A percentile compares a stretch with the other conserved stretches of the same genome.
These are phyloP conservation scores for Eulemur coronatus DNA, from an alignment of 2,797 vertebrate genomes.

Conservation along the genomic window DNA sequence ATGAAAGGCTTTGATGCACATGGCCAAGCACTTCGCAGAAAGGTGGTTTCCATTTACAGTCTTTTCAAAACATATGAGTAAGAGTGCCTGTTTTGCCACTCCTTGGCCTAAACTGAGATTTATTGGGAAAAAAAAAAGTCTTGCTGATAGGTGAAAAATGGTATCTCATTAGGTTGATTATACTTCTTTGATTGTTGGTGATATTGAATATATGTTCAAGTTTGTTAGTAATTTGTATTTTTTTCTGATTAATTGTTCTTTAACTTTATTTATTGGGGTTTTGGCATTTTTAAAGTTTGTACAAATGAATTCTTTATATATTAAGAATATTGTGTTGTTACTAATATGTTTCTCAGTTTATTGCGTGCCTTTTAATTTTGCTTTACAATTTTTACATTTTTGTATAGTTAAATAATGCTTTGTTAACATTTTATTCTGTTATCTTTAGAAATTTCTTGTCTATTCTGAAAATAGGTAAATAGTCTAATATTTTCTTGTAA, in stretches of 20 bases:
- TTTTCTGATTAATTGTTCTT: conserved; percentile 3
- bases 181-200: not conserved
- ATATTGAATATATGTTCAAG: not conserved
- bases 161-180: not conserved
- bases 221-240: conserved; percentile 5
- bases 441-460: conserved; percentile 4
- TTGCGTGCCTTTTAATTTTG: not conserved
- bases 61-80: not conserved
- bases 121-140: not conserved
- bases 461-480: not conserved
- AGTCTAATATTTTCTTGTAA: conserved; percentile 21
- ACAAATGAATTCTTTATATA: not conserved
- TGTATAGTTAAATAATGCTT: not conserved
- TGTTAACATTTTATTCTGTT: conserved; percentile 34
- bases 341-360: not conserved
- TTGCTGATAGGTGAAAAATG: not conserved
- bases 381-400: not conserved
- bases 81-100: not conserved
- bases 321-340: not conserved
- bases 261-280: not conserved
- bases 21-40: not conserved
- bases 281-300: not conserved
- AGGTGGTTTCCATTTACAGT: not conserved
- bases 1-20: not conserved
- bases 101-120: not conserved